Evolutionary conservation across 1,140 invertebrate genomes (phyloP).

Genomic region (Argopecten irradians): DNA sequence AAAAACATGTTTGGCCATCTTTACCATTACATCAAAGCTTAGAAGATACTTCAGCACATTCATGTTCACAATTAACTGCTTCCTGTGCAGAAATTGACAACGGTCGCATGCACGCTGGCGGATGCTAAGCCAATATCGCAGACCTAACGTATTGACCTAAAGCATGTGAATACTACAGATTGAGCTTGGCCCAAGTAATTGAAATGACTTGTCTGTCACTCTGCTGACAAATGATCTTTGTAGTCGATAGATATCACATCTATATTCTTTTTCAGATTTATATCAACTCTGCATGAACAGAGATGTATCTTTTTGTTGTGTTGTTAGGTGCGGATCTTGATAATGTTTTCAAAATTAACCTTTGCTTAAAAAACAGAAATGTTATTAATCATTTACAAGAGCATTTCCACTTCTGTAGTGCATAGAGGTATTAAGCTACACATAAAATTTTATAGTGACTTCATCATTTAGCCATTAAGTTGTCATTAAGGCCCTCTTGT

Average conservation of each 20-base stretch:
- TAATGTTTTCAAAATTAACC: background rate
- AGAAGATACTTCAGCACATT: background rate
- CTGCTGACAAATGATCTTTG: conserved; percentile 29
- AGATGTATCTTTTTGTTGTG: background rate
- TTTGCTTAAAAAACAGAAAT: background rate
- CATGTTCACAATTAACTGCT: background rate
- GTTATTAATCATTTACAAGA: background rate
- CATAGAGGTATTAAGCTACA: background rate
- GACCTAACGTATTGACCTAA: background rate
- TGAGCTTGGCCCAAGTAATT: background rate
- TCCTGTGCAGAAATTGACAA: background rate
- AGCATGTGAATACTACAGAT: background rate
- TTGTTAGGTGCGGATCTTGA: background rate
- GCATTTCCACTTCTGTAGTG: background rate
- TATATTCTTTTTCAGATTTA: conserved; percentile 34
- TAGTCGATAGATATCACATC: conserved; percentile 50
- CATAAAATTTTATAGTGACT: too few species aligned
- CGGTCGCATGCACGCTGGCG: background rate
- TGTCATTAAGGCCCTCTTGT: too few species aligned
- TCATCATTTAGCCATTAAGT: too few species aligned
- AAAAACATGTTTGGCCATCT: background rate
- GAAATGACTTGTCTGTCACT: background rate
- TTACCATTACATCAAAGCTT: background rate
- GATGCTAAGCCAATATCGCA: background rate
- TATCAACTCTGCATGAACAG: background rate